Percentiles rank a stretch among this genome's conserved stretches.
phyloP scores from a whole-genome alignment of 2,797 vertebrate genomes.

The Neosalanx taihuensis region DNA sequence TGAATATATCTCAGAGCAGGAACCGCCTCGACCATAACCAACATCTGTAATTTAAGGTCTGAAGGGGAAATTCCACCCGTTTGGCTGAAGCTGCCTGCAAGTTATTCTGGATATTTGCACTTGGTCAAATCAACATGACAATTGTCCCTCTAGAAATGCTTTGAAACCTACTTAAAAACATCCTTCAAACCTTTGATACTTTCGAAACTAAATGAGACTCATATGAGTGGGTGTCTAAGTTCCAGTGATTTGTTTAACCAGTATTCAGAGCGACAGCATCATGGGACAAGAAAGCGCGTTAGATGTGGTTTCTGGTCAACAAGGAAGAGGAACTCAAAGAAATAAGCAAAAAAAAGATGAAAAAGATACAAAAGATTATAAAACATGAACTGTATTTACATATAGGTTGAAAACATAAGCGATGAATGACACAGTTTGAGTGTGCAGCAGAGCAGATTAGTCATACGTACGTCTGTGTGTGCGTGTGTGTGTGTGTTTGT shows the following conservation, averaged over 20 bases:
- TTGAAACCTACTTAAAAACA: conserved; percentile 38
- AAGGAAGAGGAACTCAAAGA: no score
- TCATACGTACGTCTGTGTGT: background rate
- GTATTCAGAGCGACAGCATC: no score
- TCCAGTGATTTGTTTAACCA: no score
- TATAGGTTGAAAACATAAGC: background rate
- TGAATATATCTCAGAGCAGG: conserved; percentile 22
- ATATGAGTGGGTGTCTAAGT: no score
- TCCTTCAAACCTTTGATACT: conserved; percentile 15
- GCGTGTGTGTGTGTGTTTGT: background rate
- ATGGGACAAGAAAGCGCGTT: conserved; percentile 16
- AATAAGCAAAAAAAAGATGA: no score
- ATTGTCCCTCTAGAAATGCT: background rate
- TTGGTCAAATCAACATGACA: no score
- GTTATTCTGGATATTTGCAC: conserved; percentile 19
- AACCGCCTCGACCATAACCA: conserved; percentile 40
- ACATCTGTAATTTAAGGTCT: conserved; percentile 58
- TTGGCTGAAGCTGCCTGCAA: conserved; percentile 34
- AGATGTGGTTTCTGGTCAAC: conserved; percentile 25
- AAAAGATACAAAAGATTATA: no score
- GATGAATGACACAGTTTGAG: no score
- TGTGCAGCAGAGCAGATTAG: background rate
- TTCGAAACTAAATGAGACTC: no score
- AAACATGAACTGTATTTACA: background rate
- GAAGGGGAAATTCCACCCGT: conserved; percentile 54